These are phyloP conservation scores for Parapsyche elsis DNA, from an alignment of 1,140 invertebrate genomes.

Conservation along the genomic window DNA sequence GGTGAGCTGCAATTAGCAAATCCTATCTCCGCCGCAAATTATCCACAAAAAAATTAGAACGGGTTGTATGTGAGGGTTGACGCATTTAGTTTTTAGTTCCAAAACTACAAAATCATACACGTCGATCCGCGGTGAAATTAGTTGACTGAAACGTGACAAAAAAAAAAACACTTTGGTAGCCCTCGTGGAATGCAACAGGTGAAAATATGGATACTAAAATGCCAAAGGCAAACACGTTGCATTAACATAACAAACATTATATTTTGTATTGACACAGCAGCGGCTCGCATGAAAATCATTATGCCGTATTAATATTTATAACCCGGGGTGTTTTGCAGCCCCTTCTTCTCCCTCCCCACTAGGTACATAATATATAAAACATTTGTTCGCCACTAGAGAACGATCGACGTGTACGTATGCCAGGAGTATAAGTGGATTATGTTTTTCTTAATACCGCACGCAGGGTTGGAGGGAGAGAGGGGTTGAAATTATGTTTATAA, in stretches of 20 bases:
- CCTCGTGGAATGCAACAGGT: conserved; percentile 31
- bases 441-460: conserved; percentile 41
- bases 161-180: neutral
- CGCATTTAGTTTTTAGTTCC: neutral
- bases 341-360: neutral
- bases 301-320: conserved; percentile 42
- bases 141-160: neutral
- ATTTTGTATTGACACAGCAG: conserved; percentile 36
- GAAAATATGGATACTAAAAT: conserved; percentile 32
- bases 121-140: too few relatives aligned
- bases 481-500: conserved; percentile 43
- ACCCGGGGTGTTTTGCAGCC: neutral
- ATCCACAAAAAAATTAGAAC: conserved; percentile 14
- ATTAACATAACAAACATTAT: conserved; percentile 41
- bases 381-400: too few relatives aligned
- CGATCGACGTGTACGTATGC: neutral
- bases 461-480: neutral
- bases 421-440: conserved; percentile 41
- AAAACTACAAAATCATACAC: neutral
- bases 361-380: neutral
- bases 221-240: conserved; percentile 8
- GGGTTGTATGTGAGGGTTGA: neutral
- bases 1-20: conserved; percentile 40
- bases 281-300: conserved; percentile 29
- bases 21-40: conserved; percentile 39